Conservation (phyloP, 2,888 invertebrate genomes). For the Calameuta filiformis region DNA sequence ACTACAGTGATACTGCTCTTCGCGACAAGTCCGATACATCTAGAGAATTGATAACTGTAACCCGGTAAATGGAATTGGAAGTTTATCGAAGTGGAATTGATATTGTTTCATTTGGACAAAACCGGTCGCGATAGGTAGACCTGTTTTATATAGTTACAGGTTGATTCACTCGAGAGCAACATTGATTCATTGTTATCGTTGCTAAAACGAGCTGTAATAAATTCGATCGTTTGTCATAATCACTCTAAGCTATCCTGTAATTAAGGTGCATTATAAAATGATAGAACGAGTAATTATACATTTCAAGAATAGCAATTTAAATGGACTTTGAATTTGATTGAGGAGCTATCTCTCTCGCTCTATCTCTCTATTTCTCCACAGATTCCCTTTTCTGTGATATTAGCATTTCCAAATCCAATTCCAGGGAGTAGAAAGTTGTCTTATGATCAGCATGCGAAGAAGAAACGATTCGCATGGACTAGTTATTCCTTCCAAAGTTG, state of each 20-base stretch:
- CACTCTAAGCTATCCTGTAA: not conserved
- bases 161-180: not conserved
- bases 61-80: conserved; percentile 8
- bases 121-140: not conserved
- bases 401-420: conserved; percentile 12
- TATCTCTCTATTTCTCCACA: not conserved
- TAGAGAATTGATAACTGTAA: conserved; percentile 1
- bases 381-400: not conserved
- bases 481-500: not conserved
- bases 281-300: not conserved
- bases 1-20: not conserved
- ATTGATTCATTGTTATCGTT: not conserved
- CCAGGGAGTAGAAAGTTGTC: conserved; percentile 1
- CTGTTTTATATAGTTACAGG: not conserved
- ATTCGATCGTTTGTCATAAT: not conserved
- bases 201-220: not conserved
- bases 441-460: conserved; percentile 9
- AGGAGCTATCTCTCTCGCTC: not conserved
- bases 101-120: not conserved
- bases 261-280: not conserved
- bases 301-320: not conserved
- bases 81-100: conserved; percentile 5
- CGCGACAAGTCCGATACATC: not conserved
- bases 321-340: not conserved
- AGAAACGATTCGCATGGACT: conserved; percentile 2